Conservation (phyloP, 2,113 vertebrate species). For the Bostrychus sinensis region DNA sequence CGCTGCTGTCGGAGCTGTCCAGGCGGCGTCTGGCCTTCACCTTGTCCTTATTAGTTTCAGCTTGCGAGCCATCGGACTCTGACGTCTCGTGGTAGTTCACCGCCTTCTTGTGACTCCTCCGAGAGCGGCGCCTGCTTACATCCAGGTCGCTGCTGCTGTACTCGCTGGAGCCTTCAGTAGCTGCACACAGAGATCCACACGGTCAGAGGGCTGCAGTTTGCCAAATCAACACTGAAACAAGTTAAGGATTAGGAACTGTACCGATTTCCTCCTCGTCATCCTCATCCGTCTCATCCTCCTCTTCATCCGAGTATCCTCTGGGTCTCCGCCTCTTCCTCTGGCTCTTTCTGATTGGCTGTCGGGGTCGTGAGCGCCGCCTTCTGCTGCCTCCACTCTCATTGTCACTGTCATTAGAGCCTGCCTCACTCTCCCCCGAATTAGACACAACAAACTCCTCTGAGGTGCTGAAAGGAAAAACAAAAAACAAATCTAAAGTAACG, state of each 20-base stretch:
- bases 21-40: slow-evolving; percentile 79
- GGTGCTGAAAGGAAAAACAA: slow-evolving; percentile 64
- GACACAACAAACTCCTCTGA: slow-evolving; percentile 89
- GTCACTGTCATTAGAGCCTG: slow-evolving; percentile 85
- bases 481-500: too few species aligned
- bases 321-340: slow-evolving; percentile 82
- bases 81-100: slow-evolving; percentile 97
- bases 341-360: slow-evolving; percentile 51
- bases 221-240: too few species aligned
- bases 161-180: slow-evolving; percentile 89
- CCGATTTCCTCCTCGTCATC: slow-evolving; percentile 78
- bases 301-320: slow-evolving; percentile 92
- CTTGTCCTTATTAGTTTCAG: slow-evolving; percentile 80
- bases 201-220: not conserved
- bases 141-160: slow-evolving; percentile 93
- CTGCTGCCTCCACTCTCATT: slow-evolving; percentile 72
- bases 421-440: slow-evolving; percentile 88
- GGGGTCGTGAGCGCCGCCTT: slow-evolving; percentile 54
- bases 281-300: slow-evolving; percentile 85
- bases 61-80: slow-evolving; percentile 91
- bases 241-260: slow-evolving; percentile 19
- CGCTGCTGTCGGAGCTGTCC: slow-evolving; percentile 92
- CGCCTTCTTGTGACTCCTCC: slow-evolving; percentile 89
- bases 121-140: slow-evolving; percentile 89
- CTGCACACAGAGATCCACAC: slow-evolving; percentile 64